Base-by-base conservation (phyloP, 2,113 vertebrate species). In the Uropsilus gracilis region DNA sequence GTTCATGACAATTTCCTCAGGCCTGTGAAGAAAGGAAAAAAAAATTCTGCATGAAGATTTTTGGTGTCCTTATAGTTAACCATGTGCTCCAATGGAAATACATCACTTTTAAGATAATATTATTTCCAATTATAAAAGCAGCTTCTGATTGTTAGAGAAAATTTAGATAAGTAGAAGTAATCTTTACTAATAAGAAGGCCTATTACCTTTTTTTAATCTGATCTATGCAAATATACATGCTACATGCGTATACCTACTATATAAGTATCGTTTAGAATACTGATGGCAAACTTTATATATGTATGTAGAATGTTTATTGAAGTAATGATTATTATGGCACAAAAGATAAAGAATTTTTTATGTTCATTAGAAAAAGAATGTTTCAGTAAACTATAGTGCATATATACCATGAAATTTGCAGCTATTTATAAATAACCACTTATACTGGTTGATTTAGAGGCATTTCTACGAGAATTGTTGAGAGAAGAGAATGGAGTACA, bases 1-100 rank as follows among this genome's bases (percentile, higher is more conserved):
- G 88, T 20, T 91, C 85, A 34, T 90, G 87, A 50, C 53, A 82
- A 59, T 92, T 96, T 94, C 37, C 86, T 92, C 28, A 92, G 64
- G 18, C 14, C 0, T 77, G 11, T 92, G 72, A 88, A 63, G 22
- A 34, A 59, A 28, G 53, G 71, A 66, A 87, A 61, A 75, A 75
- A 78, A 83, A 63, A 32, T 55, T 0, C 34, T 59, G 48, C 64
- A 63, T 78, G 91, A 93, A 82, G 11, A 24, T 91, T 86, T 80
- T 48, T 76, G 6, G 9, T 69, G 73, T 83, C 34, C 46, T 90
- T 92, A 44, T 61, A 30, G 44, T 89, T 17, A 93, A 55, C 46
- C 86, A 6, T 68, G n/a, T 57, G 6, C 44, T 90, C 7, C 30
- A 39, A 42, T 95, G 11, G 12, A 93, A 94, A 73, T 73, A 6